These are phyloP conservation scores for Bufotes viridis DNA, from an alignment of 2,797 vertebrate species.

Conservation along the genomic window DNA sequence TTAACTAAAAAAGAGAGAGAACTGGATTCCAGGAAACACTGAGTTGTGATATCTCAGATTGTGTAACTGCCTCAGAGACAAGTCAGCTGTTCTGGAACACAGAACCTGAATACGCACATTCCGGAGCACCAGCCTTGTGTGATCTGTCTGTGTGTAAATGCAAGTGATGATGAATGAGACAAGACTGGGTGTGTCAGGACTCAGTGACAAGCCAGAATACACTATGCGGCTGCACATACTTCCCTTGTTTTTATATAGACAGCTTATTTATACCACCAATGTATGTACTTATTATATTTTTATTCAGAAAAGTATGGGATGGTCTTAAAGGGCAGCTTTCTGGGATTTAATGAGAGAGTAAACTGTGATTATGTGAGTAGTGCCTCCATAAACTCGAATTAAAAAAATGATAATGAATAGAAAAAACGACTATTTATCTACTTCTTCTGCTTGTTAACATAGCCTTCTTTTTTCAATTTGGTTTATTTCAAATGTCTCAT, in stretches of 20 bases:
- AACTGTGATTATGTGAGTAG: not conserved
- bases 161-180: constrained; percentile 42
- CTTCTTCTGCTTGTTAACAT: too few species aligned
- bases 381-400: not conserved
- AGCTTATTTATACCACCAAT: constrained; percentile 27
- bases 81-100: constrained; percentile 42
- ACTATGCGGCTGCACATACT: not conserved
- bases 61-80: not conserved
- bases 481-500: too few species aligned
- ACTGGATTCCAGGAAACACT: not conserved
- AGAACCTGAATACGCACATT: constrained; percentile 23
- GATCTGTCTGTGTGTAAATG: constrained; percentile 37
- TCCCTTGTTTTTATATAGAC: constrained; percentile 21
- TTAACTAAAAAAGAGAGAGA: too few species aligned
- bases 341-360: not conserved
- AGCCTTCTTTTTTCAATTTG: too few species aligned
- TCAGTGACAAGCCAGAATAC: constrained; percentile 13
- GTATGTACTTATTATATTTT: constrained; percentile 30
- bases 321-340: not conserved
- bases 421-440: not conserved
- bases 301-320: constrained; percentile 9
- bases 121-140: constrained; percentile 2
- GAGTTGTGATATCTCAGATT: constrained; percentile 4
- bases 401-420: too few species aligned
- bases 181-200: constrained; percentile 32